Evolutionary conservation across 2,113 vertebrate species (phyloP).

Genomic region (Aegotheles bennettii): DNA sequence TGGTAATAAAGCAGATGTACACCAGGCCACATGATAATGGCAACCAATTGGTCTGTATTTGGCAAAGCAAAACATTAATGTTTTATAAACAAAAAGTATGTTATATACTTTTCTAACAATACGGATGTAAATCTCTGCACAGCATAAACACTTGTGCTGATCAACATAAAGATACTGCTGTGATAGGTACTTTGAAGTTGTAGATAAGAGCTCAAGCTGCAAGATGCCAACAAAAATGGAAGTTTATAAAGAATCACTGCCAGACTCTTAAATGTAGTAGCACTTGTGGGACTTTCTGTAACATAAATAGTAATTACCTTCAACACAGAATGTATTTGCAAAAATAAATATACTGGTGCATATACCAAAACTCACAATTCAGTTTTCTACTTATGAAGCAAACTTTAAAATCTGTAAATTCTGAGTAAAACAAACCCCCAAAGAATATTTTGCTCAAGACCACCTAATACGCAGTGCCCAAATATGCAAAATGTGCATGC

Average conservation of each 20-base stretch:
- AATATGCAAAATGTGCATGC: not conserved
- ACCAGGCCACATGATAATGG: constrained; percentile 8
- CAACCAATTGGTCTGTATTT: constrained; percentile 39
- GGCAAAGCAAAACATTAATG: constrained; percentile 38
- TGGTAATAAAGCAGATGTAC: constrained; percentile 43
- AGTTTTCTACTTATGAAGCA: not conserved
- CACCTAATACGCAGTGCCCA: not conserved
- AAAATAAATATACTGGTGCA: not conserved
- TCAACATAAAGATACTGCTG: constrained; percentile 45
- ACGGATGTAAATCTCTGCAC: constrained; percentile 23
- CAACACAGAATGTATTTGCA: not conserved
- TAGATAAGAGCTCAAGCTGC: constrained; percentile 40
- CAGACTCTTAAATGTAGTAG: constrained; percentile 43
- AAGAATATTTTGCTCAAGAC: not conserved
- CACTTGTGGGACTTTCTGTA: constrained; percentile 33
- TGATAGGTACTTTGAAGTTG: constrained; percentile 46
- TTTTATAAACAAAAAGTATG: not conserved
- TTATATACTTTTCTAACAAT: constrained; percentile 5
- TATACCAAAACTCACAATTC: not conserved
- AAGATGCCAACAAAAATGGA: constrained; percentile 29
- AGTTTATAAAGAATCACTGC: constrained; percentile 54
- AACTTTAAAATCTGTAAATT: not conserved
- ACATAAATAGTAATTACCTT: constrained; percentile 50
- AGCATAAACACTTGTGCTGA: constrained; percentile 24
- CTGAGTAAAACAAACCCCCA: not conserved